Conservation (phyloP, 2,113 vertebrate genomes). For the Silurus meridionalis region DNA sequence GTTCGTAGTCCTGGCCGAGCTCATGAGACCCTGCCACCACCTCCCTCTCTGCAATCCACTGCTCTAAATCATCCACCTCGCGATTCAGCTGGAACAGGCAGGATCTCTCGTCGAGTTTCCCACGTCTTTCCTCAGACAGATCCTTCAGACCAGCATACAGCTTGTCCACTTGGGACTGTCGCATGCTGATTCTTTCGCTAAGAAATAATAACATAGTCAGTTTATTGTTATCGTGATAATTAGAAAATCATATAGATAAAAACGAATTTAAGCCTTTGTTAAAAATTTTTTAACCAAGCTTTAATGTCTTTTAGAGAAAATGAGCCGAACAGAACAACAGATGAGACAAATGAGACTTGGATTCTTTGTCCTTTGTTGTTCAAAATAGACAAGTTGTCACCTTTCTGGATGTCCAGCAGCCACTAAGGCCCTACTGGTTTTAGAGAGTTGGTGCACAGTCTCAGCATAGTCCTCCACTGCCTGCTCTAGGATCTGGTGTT, state of each 20-base stretch:
- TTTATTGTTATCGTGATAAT: background rate
- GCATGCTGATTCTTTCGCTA: slow-evolving; percentile 94
- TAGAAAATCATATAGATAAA: background rate
- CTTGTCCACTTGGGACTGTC: slow-evolving; percentile 96
- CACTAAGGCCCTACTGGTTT: slow-evolving; percentile 92
- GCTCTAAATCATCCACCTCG: slow-evolving; percentile 94
- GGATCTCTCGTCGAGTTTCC: slow-evolving; percentile 91
- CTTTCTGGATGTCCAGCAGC: slow-evolving; percentile 92
- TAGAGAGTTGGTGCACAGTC: slow-evolving; percentile 94
- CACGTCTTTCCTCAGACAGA: slow-evolving; percentile 89
- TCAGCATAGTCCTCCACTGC: slow-evolving; percentile 98
- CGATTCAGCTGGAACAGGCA: slow-evolving; percentile 94
- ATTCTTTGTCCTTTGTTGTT: background rate
- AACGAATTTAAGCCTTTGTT: background rate
- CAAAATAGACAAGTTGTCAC: slow-evolving; percentile 60
- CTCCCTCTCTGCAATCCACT: slow-evolving; percentile 95
- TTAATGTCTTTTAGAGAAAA: background rate
- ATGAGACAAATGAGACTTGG: background rate
- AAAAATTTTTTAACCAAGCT: background rate
- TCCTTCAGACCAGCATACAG: slow-evolving; percentile 94
- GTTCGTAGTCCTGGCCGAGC: slow-evolving; percentile 95
- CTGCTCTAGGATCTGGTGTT: slow-evolving; percentile 98
- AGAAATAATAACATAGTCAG: background rate
- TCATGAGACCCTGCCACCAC: slow-evolving; percentile 96
- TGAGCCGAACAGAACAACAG: background rate